Evolutionary conservation across 2,888 invertebrate genomes (phyloP).

Genomic region (Sinotaia quadrata): DNA sequence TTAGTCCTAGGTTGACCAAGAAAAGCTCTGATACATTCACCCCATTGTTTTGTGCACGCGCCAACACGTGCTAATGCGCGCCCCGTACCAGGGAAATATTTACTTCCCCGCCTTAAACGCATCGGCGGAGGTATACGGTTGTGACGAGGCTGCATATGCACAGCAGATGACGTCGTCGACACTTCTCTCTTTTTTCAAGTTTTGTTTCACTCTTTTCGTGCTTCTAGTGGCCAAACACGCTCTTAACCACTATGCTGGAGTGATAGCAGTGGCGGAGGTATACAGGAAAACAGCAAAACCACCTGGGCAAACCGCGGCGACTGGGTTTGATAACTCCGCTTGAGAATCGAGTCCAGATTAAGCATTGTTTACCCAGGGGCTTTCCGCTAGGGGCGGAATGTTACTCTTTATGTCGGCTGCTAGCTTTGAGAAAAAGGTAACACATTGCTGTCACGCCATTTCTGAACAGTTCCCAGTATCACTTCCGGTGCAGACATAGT

Average conservation of each 20-base stretch:
- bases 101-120: constrained; percentile 13
- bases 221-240: constrained; percentile 13
- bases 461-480: constrained; percentile 2
- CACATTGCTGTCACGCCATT: constrained; percentile 16
- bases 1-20: too few species aligned
- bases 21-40: constrained; percentile 17
- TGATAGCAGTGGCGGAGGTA: constrained; percentile 13
- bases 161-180: background rate
- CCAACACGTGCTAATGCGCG: constrained; percentile 10
- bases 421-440: constrained; percentile 2
- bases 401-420: constrained; percentile 8
- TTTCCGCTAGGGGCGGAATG: constrained; percentile 21
- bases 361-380: constrained; percentile 16
- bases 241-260: background rate
- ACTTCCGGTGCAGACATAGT: constrained; percentile 21
- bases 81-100: constrained; percentile 13
- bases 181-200: constrained; percentile 2
- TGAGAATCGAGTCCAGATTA: constrained; percentile 25
- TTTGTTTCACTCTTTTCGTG: constrained; percentile 8
- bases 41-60: constrained; percentile 25
- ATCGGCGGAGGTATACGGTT: background rate
- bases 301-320: constrained; percentile 19
- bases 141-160: constrained; percentile 7
- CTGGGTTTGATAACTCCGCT: constrained; percentile 17
- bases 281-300: constrained; percentile 23